Base-by-base conservation (phyloP, 2,888 invertebrate species). In the Morinoia aosen region DNA sequence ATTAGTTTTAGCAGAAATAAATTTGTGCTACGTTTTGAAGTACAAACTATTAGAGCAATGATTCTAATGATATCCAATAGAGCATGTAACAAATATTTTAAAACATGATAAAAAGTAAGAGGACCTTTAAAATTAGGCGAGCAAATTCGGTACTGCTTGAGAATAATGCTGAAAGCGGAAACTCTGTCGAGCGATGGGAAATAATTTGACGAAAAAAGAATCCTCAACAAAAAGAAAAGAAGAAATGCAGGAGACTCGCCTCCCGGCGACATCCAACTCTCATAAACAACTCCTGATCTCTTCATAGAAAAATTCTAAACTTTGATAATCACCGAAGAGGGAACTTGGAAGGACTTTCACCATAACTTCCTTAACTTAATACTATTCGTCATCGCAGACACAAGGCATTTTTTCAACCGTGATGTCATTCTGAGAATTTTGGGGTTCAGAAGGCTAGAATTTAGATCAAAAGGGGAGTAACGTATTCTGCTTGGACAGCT, bases 241-340 rank as follows among this genome's bases (percentile, higher is more conserved):
- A 76, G 76, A 76, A 76, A 76, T 19, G 25, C 25, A 33, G 25
- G 48, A 48, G 48, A 48, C 48, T 48, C 19, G 76, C 16, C 76
- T 16, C 76, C 25, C 76, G 33, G 19, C 76, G 33, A 91, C 94
- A 94, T 94, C 57, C 58, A 94, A n/a, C 58, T 39, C 58, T 57
- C 58, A 94, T 94, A 57, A 94, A 94, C 58, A 94, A 94, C 16
- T 94, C 57, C 94, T 91, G 58, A 94, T 57, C 39, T 94, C 94
- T 94, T 94, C 58, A n/a, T 94, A 94, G 90, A 90, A 90, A 90
- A 90, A 90, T 90, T 40, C 90, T 40, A 90, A 90, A 90, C 90
- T 90, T 90, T 48, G 40, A 90, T 90, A 90, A 90, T 90, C 90
- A 90, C 90, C 90, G 48, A 90, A 90, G 90, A 90, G 40, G 14